These are phyloP conservation scores for Drosophila acutilabella DNA, from an alignment of 2,888 invertebrate species.

Conservation along the genomic window DNA sequence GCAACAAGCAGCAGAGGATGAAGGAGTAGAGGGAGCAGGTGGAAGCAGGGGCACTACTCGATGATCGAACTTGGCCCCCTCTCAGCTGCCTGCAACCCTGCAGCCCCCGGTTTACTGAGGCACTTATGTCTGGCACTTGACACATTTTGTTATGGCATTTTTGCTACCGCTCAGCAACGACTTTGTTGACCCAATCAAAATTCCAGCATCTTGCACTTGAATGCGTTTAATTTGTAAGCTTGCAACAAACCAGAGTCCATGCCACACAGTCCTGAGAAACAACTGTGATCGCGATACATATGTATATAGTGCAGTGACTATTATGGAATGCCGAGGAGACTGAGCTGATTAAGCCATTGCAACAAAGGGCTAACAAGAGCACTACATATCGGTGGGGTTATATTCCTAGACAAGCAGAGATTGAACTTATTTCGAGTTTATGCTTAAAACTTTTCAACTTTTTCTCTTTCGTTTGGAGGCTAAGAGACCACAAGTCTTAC, in stretches of 20 bases:
- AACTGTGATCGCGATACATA: constrained; percentile 14
- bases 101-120: constrained; percentile 70
- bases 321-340: neutral
- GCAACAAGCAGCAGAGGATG: neutral
- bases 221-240: constrained; percentile 79
- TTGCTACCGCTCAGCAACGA: constrained; percentile 63
- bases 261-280: constrained; percentile 14
- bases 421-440: no score
- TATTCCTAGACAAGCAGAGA: neutral
- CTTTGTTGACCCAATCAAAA: constrained; percentile 79
- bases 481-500: neutral
- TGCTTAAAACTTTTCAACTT: no score
- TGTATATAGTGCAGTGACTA: constrained; percentile 5
- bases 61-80: neutral
- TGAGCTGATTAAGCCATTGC: constrained; percentile 23
- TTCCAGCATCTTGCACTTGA: constrained; percentile 78
- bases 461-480: no score
- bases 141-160: constrained; percentile 81
- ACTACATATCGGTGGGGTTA: neutral
- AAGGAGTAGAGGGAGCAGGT: no score
- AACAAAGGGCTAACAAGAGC: constrained; percentile 4
- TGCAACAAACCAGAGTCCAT: constrained; percentile 16
- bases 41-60: neutral
- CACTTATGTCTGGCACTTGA: constrained; percentile 82
- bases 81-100: neutral